Conservation (phyloP, 1,140 invertebrate species). For the Drosophila erecta region DNA sequence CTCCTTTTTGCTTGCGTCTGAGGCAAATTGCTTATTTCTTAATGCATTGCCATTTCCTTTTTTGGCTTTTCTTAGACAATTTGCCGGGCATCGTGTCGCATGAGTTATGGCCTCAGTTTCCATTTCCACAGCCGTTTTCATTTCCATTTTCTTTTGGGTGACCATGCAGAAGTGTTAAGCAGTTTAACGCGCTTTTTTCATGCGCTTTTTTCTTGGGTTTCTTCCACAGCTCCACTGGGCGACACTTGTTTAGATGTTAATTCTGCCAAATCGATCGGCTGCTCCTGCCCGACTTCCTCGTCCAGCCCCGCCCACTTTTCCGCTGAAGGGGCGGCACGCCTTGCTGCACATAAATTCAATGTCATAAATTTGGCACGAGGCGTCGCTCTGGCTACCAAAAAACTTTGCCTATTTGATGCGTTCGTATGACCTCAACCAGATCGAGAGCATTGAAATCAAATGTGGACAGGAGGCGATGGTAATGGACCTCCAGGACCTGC, state of each 20-base stretch:
- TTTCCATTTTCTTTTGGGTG: slow-evolving; percentile 57
- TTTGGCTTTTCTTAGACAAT: slow-evolving; percentile 73
- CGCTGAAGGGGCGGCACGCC: slow-evolving; percentile 42
- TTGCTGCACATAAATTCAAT: slow-evolving; percentile 74
- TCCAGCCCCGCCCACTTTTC: slow-evolving; percentile 19
- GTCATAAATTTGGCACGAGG: slow-evolving; percentile 72
- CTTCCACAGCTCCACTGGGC: slow-evolving; percentile 20
- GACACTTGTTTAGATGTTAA: slow-evolving; percentile 35
- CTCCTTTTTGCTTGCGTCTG: slow-evolving; percentile 56
- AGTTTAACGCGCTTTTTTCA: slow-evolving; percentile 75
- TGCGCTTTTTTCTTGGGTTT: slow-evolving; percentile 8
- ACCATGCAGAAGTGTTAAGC: slow-evolving; percentile 80
- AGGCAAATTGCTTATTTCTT: slow-evolving; percentile 80
- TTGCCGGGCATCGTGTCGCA: slow-evolving; percentile 28
- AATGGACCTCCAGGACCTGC: background rate
- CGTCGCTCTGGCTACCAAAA: slow-evolving; percentile 62
- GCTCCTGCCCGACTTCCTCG: slow-evolving; percentile 4
- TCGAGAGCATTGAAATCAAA: slow-evolving; percentile 32
- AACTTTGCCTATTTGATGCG: slow-evolving; percentile 72
- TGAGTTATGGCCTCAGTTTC: slow-evolving; percentile 69
- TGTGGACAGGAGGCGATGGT: slow-evolving; percentile 7
- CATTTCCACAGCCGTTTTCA: slow-evolving; percentile 39
- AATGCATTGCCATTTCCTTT: slow-evolving; percentile 80
- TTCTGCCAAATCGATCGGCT: slow-evolving; percentile 17
- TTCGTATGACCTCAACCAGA: slow-evolving; percentile 46